Evolutionary conservation across 2,888 invertebrate genomes (phyloP).

Genomic region (Drosophila ochracea): DNA sequence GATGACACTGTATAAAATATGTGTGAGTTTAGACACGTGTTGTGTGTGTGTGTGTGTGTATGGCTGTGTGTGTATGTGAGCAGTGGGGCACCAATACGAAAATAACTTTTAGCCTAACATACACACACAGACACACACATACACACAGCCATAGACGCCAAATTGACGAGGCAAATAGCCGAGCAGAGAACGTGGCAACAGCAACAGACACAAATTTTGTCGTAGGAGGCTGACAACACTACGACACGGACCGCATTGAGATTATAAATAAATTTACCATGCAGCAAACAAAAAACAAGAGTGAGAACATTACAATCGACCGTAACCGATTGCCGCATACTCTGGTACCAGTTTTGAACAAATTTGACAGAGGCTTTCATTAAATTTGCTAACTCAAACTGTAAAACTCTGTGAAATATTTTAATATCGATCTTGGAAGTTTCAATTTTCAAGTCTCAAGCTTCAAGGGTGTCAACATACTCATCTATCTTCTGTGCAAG

Average conservation of each 20-base stretch:
- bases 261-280: conserved; percentile 70
- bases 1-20: conserved; percentile 28
- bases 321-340: background rate
- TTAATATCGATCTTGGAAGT: background rate
- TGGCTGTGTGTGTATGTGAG: conserved; percentile 16
- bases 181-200: conserved; percentile 26
- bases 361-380: background rate
- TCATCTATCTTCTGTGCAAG: background rate
- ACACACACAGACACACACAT: background rate
- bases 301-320: background rate
- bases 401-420: too few relatives aligned
- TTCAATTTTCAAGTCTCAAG: background rate
- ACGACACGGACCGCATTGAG: conserved; percentile 43
- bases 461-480: background rate
- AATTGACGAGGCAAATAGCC: background rate
- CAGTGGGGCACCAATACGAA: conserved; percentile 49
- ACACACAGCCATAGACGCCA: background rate
- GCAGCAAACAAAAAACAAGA: conserved; percentile 28
- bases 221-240: conserved; percentile 58
- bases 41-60: conserved; percentile 2
- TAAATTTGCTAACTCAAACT: background rate
- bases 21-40: conserved; percentile 32
- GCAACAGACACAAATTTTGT: conserved; percentile 38
- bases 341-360: background rate
- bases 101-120: conserved; percentile 63